phyloP scores from a whole-genome alignment of 92 coral and sea anemone genomes.

The Zoanthus solanderi region DNA sequence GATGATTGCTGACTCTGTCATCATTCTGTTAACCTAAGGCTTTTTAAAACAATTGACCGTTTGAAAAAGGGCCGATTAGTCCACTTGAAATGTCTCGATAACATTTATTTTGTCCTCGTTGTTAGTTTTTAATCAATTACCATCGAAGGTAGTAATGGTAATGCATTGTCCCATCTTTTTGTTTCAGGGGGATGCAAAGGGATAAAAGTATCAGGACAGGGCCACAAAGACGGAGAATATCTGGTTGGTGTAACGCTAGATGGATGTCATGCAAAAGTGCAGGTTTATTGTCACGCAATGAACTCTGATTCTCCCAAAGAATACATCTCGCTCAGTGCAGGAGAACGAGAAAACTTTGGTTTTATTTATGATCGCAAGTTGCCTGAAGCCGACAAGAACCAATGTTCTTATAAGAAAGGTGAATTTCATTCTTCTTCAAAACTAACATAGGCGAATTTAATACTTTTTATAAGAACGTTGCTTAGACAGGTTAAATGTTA shows the following conservation, averaged over 20 bases:
- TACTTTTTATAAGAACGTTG: no score
- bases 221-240: constrained; percentile 73
- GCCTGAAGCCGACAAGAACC: constrained; percentile 65
- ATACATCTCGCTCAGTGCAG: constrained; percentile 74
- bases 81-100: no score
- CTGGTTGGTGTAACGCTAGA: constrained; percentile 68
- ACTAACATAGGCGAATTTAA: no score
- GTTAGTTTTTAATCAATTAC: no score
- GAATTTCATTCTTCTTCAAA: background rate
- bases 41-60: no score
- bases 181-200: constrained; percentile 69
- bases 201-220: constrained; percentile 69
- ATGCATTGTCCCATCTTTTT: no score
- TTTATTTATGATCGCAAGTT: constrained; percentile 73
- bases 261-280: constrained; percentile 69
- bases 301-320: constrained; percentile 72
- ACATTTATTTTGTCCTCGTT: no score
- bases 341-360: constrained; percentile 73
- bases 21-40: no score
- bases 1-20: no score
- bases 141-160: no score
- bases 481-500: background rate
- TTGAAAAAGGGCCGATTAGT: no score
- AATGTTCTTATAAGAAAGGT: constrained; percentile 67
- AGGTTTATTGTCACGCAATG: constrained; percentile 86